Percentiles rank a stretch among this genome's conserved stretches.
Conservation (phyloP, 2,113 vertebrate genomes). For the Apistogramma diplotaenia region DNA sequence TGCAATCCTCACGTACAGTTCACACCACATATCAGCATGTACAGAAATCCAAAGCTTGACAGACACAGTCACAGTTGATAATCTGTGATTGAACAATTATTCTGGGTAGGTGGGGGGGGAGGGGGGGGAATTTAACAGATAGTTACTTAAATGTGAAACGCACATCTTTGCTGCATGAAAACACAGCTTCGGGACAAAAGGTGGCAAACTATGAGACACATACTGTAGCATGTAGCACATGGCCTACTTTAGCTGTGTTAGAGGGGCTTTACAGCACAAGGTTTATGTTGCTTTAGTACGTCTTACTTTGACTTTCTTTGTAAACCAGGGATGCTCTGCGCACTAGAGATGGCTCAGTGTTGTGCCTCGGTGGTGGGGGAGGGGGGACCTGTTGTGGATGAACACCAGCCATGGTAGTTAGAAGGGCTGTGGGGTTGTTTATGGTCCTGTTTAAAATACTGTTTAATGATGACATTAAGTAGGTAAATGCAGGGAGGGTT, state of each 20-base stretch:
- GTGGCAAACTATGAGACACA: conserved; percentile 39
- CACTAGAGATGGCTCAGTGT: conserved; percentile 69
- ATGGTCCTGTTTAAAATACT: conserved; percentile 1
- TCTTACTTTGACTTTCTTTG: conserved; percentile 84
- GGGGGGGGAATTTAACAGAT: neutral
- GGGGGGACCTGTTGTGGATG: conserved; percentile 73
- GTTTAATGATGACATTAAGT: conserved; percentile 11
- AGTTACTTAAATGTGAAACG: neutral
- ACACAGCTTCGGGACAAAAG: conserved; percentile 19
- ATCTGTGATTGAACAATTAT: neutral
- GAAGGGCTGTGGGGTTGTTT: conserved; percentile 35
- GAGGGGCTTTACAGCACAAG: conserved; percentile 23
- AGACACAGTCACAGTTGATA: neutral
- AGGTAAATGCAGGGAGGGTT: neutral
- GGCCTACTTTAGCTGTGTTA: conserved; percentile 15
- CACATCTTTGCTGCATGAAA: neutral
- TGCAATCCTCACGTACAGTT: neutral
- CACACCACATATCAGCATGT: neutral
- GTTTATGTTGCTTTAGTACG: conserved; percentile 49
- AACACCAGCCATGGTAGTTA: conserved; percentile 58
- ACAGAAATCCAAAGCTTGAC: conserved; percentile 9
- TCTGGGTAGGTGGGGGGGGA: neutral
- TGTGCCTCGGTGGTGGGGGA: conserved; percentile 75
- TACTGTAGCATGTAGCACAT: conserved; percentile 11
- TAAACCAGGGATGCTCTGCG: conserved; percentile 75